Percentiles rank a stretch among this genome's conserved stretches.
Evolutionary conservation across 2,113 vertebrate genomes (phyloP).

Genomic region (Tachuris rubrigastra): DNA sequence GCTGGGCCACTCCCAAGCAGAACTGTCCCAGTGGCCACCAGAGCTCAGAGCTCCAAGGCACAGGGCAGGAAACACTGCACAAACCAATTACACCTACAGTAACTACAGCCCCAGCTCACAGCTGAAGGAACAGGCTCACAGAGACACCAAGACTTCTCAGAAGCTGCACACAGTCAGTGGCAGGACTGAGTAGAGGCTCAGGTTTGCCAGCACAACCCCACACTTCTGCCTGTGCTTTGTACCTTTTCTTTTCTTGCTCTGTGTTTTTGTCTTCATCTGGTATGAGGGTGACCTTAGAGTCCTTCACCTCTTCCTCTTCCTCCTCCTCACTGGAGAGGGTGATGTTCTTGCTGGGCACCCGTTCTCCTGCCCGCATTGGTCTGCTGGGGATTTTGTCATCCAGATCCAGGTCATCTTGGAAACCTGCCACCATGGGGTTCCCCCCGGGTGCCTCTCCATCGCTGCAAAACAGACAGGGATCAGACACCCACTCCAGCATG

Average conservation of each 20-base stretch:
- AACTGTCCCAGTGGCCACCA: rapidly evolving
- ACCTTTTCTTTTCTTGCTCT: conserved; percentile 77
- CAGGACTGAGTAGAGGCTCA: not conserved
- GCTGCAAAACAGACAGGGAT: conserved; percentile 57
- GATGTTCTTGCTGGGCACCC: conserved; percentile 75
- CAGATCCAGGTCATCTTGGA: conserved; percentile 90
- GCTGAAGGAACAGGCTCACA: not conserved
- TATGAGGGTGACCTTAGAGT: not conserved
- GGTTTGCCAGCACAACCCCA: not conserved
- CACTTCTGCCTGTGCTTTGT: not conserved
- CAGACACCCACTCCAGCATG: not conserved
- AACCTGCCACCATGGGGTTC: conserved; percentile 91
- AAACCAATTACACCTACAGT: not conserved
- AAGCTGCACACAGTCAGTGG: not conserved
- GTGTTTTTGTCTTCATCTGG: conserved; percentile 15
- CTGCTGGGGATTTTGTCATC: conserved; percentile 78
- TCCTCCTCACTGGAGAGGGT: conserved; percentile 88
- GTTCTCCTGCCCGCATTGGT: not conserved
- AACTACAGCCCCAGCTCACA: not conserved
- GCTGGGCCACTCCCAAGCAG: not conserved
- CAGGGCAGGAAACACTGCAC: not conserved
- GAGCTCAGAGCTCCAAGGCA: not conserved
- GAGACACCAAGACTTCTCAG: not conserved
- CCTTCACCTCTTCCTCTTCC: not conserved
- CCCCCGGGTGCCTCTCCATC: conserved; percentile 79